phyloP scores from a whole-genome alignment of 2,113 vertebrate genomes.

The Lepus timidus region DNA sequence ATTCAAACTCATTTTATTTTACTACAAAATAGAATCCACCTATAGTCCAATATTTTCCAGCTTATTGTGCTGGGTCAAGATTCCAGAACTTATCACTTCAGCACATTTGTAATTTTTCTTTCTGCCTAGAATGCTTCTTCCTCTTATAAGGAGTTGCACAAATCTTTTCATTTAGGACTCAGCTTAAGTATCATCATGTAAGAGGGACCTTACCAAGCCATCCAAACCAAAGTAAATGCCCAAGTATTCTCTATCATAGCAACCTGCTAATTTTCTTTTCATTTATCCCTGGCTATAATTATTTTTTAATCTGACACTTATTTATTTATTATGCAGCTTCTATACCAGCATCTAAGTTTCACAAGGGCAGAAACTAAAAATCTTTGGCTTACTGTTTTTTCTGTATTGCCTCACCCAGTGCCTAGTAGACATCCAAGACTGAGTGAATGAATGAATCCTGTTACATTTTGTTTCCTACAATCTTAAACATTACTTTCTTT shows the following conservation, averaged over 20 bases:
- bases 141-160: neutral
- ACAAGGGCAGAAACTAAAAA: neutral
- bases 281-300: neutral
- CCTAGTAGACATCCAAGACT: neutral
- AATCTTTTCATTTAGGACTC: neutral
- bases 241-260: neutral
- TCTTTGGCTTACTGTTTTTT: neutral
- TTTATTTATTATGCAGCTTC: neutral
- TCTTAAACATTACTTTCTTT: neutral
- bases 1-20: conserved; percentile 26
- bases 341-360: neutral
- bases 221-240: neutral
- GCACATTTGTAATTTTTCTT: neutral
- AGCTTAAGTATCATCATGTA: neutral
- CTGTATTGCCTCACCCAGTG: neutral
- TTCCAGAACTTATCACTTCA: neutral
- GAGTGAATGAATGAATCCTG: neutral
- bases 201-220: neutral
- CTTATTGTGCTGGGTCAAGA: neutral
- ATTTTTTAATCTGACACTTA: neutral
- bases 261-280: neutral
- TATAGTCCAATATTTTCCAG: neutral
- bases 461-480: neutral
- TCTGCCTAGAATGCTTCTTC: neutral
- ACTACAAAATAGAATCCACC: neutral